Percentiles rank a stretch among this genome's conserved stretches.
phyloP scores from a whole-genome alignment of 2,888 invertebrate genomes.

The Junonia oenone region DNA sequence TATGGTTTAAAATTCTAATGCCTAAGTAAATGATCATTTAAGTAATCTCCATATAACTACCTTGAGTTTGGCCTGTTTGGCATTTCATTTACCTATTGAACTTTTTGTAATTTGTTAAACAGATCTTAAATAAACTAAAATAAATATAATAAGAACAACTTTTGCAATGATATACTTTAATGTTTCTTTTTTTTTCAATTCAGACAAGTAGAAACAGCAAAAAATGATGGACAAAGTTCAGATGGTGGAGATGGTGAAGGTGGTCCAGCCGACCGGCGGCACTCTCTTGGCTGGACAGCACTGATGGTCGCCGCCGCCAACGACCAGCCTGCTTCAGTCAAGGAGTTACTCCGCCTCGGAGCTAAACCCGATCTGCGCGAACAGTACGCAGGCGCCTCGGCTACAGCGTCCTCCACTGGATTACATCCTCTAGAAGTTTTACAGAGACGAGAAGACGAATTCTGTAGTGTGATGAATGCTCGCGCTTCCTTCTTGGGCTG shows the following conservation, averaged over 20 bases:
- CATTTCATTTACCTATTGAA: no score
- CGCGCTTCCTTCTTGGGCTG: conserved; percentile 90
- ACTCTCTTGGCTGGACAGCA: conserved; percentile 92
- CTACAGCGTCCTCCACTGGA: conserved; percentile 82
- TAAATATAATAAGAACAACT: no score
- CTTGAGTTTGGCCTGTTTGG: no score
- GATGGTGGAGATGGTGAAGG: conserved; percentile 39
- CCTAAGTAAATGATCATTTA: no score
- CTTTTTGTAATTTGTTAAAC: no score
- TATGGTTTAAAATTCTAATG: no score
- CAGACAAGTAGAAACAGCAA: conserved; percentile 52
- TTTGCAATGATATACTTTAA: no score
- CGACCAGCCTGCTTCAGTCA: conserved; percentile 81
- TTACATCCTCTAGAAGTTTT: conserved; percentile 86
- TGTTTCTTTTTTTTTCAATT: neutral
- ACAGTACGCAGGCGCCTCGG: conserved; percentile 85
- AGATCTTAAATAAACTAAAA: no score
- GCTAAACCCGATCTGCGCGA: conserved; percentile 88
- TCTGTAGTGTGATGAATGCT: conserved; percentile 84
- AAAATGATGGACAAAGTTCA: conserved; percentile 27
- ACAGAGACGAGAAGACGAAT: conserved; percentile 88
- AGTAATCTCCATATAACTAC: no score
- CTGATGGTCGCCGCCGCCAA: conserved; percentile 92
- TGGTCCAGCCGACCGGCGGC: conserved; percentile 84
- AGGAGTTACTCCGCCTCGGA: conserved; percentile 84